These are phyloP conservation scores for Andrena cerasifolii DNA, from an alignment of 1,140 invertebrate species.

Conservation along the genomic window DNA sequence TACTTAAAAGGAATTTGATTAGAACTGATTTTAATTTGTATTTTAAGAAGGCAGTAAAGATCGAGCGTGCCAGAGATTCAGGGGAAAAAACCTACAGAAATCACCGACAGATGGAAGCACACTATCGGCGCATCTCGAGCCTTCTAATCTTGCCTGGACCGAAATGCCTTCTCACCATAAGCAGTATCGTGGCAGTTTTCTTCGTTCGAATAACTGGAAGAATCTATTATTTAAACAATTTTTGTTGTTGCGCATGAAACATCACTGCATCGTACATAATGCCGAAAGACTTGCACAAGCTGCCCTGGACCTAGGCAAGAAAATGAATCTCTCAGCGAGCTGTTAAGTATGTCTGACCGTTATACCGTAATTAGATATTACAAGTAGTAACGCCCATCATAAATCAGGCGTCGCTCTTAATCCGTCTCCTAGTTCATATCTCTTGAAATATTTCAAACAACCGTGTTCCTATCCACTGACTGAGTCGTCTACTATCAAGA, in stretches of 20 bases:
- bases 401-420: background rate
- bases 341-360: too few relatives aligned
- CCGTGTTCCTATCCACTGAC: too few relatives aligned
- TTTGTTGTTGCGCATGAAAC: too few relatives aligned
- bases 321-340: too few relatives aligned
- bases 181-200: too few relatives aligned
- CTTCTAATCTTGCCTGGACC: background rate
- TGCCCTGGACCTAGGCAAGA: too few relatives aligned
- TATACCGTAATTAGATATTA: background rate
- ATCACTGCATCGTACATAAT: too few relatives aligned
- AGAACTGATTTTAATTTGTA: background rate
- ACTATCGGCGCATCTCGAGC: constrained; percentile 33
- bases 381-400: constrained; percentile 8
- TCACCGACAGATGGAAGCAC: constrained; percentile 71
- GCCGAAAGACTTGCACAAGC: too few relatives aligned
- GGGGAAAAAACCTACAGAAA: constrained; percentile 45
- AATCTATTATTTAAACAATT: background rate
- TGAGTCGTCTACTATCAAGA: too few relatives aligned
- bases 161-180: background rate
- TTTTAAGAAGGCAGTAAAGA: background rate
- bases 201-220: background rate
- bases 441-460: too few relatives aligned
- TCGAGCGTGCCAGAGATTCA: constrained; percentile 16
- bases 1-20: background rate
- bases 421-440: background rate